Base-by-base conservation (phyloP, 2,113 vertebrate genomes). In the Siphamia tubifer region DNA sequence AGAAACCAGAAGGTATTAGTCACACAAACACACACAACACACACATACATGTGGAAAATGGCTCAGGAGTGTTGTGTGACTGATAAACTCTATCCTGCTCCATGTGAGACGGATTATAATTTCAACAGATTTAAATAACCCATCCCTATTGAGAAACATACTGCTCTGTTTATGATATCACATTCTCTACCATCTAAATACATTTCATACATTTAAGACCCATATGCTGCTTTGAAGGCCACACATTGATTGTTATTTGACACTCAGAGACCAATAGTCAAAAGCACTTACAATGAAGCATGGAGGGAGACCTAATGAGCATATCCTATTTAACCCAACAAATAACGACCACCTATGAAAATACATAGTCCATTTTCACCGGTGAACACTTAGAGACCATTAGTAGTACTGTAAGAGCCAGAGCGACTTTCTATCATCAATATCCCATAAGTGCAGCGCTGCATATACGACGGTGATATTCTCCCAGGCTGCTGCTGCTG, bases 331-430 rank as follows among this genome's bases (percentile, higher is more conserved):
- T 71, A 85, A 71, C 73, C 15, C 3, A 79, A 73, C 38, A 65
- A 39, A 31, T 57, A 58, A 63, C 68, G 63, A 57, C 39, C 55
- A 34, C 24, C 17, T 32, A 34, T 44, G 61, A 86, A 76, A 81
- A 74, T 47, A 72, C 63, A 32, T 6, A 32, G 40, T 38, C 49
- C 70, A 81, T 81, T 79, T 83, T 71, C 57, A 54, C 60, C 12
- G 2, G 63, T 15, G 55, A 54, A 84, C 88, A 89, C 88, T 91
- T 89, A 89, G 79, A 86, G 81, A 87, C 84, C 85, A 90, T 88
- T 90, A 90, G 77, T 60, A 36, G 47, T 6, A 34, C 58, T 67
- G 77, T 71, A 71, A 55, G 74, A 76, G 66, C 78, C 38, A 10
- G 4, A 30, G 47, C 40, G 13, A 80, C 74, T 79, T 53, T 79